Evolutionary conservation across 92 coral and sea anemone species (phyloP).

Genomic region (Blastomussa wellsi): DNA sequence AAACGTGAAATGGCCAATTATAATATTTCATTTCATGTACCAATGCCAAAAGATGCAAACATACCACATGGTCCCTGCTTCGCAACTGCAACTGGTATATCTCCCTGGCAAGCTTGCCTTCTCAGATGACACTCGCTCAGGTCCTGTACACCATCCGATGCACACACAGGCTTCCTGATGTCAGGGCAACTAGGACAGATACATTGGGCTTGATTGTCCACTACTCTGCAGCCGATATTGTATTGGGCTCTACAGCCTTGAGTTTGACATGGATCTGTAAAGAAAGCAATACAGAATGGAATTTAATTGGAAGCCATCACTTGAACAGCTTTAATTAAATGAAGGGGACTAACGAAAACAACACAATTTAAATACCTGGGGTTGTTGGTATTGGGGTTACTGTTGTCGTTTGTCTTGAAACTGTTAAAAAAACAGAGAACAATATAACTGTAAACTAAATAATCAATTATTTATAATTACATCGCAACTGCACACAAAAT

Average conservation of each 20-base stretch:
- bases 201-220: constrained; percentile 19
- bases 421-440: background rate
- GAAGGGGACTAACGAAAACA: background rate
- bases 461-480: no score
- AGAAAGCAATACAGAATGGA: background rate
- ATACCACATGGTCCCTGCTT: constrained; percentile 41
- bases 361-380: background rate
- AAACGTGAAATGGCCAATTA: no score
- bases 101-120: constrained; percentile 26
- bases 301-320: background rate
- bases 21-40: no score
- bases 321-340: background rate
- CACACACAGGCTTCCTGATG: constrained; percentile 15
- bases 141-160: constrained; percentile 42
- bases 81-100: constrained; percentile 1
- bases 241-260: constrained; percentile 30
- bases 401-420: background rate
- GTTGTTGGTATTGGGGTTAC: background rate
- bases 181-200: constrained; percentile 28
- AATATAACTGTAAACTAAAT: background rate
- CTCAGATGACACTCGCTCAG: constrained; percentile 33
- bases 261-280: constrained; percentile 28
- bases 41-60: background rate
- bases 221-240: constrained; percentile 33
- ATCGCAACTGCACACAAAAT: no score